Percentiles rank a stretch among this genome's conserved stretches.
phyloP scores from a whole-genome alignment of 1,140 invertebrate genomes.

The Drosophila busckii region DNA sequence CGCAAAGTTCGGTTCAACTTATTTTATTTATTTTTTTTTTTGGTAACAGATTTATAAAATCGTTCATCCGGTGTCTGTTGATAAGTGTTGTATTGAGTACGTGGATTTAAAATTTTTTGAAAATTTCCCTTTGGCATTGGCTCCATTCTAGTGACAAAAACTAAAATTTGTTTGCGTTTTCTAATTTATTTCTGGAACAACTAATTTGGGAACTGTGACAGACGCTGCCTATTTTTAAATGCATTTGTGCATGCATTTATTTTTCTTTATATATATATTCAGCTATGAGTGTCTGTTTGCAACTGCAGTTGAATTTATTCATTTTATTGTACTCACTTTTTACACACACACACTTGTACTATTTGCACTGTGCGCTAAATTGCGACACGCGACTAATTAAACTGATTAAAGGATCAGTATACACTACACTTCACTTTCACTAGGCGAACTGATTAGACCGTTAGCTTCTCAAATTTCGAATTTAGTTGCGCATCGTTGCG shows the following conservation, averaged over 20 bases:
- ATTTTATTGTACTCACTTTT: conserved; percentile 13
- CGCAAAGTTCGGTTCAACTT: conserved; percentile 8
- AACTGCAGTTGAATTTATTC: conserved; percentile 4
- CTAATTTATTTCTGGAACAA: conserved; percentile 61
- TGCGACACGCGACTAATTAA: conserved; percentile 3
- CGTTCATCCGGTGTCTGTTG: conserved; percentile 57
- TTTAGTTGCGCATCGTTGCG: conserved; percentile 42
- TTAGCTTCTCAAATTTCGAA: conserved; percentile 2
- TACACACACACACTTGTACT: conserved; percentile 17
- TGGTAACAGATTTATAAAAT: conserved; percentile 23
- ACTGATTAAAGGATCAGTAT: conserved; percentile 9
- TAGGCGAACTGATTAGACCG: conserved; percentile 13
- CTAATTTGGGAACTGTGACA: conserved; percentile 26
- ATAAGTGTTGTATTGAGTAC: conserved; percentile 43
- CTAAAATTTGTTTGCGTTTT: conserved; percentile 17
- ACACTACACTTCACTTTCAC: conserved; percentile 24
- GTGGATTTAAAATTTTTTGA: conserved; percentile 3
- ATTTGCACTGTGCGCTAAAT: conserved; percentile 7
- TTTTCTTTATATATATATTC: neutral
- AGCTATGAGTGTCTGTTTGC: no score
- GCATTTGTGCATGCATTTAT: conserved; percentile 13
- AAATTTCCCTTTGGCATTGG: no score
- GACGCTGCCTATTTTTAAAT: conserved; percentile 34
- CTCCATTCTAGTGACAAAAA: conserved; percentile 41
- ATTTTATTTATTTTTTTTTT: conserved; percentile 20